Percentiles rank a stretch among this genome's conserved stretches.
Evolutionary conservation across 2,888 invertebrate genomes (phyloP).

Genomic region (Hypena proboscidalis): DNA sequence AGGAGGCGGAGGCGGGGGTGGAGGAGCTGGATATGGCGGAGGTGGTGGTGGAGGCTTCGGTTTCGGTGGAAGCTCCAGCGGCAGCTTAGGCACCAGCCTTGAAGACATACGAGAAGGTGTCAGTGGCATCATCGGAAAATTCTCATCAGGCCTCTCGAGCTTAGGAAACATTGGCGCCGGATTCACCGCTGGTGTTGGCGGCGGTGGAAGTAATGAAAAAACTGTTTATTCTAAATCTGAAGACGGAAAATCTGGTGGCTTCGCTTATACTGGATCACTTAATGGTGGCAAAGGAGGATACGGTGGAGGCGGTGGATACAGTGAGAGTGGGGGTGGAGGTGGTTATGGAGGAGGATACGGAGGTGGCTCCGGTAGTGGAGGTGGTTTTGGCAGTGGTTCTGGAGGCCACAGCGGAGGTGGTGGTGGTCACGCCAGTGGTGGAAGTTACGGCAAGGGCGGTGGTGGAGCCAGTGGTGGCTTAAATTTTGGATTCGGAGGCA

Average conservation of each 20-base stretch:
- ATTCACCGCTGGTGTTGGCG: conserved; percentile 41
- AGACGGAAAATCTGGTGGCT: conserved; percentile 77
- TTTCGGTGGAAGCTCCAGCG: conserved; percentile 42
- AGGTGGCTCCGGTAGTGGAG: conserved; percentile 36
- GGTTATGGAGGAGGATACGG: conserved; percentile 51
- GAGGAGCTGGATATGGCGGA: conserved; percentile 43
- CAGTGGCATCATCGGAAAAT: conserved; percentile 58
- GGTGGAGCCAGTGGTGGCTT: too few relatives aligned
- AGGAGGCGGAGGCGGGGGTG: conserved; percentile 47
- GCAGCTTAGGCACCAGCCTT: conserved; percentile 51
- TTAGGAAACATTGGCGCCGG: conserved; percentile 45
- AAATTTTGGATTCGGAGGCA: conserved; percentile 13
- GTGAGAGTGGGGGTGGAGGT: conserved; percentile 63
- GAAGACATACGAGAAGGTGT: conserved; percentile 60
- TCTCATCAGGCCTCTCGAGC: conserved; percentile 52
- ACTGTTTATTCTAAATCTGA: conserved; percentile 68
- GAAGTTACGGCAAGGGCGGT: conserved; percentile 42
- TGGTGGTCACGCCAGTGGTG: conserved; percentile 39
- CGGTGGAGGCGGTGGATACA: conserved; percentile 72
- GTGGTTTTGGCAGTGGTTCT: conserved; percentile 42
- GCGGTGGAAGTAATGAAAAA: conserved; percentile 56
- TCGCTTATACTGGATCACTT: conserved; percentile 71
- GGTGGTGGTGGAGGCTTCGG: conserved; percentile 50
- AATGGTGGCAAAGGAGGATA: conserved; percentile 67
- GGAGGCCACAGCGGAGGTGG: conserved; percentile 40